Conservation (phyloP, 2,113 vertebrate genomes). For the Pseudorectes ferrugineus region DNA sequence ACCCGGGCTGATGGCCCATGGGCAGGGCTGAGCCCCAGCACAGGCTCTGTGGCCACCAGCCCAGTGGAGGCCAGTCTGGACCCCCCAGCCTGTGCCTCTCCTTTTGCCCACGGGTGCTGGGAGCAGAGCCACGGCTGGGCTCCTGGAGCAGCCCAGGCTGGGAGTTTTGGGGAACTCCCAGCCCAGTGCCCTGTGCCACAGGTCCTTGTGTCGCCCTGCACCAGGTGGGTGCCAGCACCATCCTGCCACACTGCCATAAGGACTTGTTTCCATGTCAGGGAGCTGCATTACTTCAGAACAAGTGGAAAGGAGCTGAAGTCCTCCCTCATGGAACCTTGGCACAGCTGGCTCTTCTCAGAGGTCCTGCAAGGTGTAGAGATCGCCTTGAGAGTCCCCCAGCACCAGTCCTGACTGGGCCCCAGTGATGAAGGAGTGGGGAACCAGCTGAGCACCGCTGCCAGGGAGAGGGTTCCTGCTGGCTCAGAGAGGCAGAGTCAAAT, state of each 20-base stretch:
- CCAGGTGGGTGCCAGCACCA: background rate
- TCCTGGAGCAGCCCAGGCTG: background rate
- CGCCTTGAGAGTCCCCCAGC: background rate
- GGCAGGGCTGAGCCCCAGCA: background rate
- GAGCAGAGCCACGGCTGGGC: no score
- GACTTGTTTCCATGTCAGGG: background rate
- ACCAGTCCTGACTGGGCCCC: background rate
- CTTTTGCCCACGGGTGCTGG: background rate
- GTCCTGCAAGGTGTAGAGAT: background rate
- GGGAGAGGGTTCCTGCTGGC: fast-evolving
- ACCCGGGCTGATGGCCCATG: fast-evolving
- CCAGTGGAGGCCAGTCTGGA: fast-evolving
- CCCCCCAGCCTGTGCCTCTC: background rate
- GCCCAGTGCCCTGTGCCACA: background rate
- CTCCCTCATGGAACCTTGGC: background rate
- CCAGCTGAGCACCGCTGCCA: background rate
- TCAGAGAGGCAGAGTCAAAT: background rate
- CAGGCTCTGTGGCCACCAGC: background rate
- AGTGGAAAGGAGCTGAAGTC: background rate
- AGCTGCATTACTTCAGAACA: background rate
- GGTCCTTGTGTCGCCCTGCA: background rate
- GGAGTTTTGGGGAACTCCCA: background rate
- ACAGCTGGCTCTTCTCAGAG: background rate
- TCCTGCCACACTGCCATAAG: fast-evolving
- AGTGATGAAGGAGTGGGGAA: background rate